phyloP scores from a whole-genome alignment of 37 sponge, comb jelly and placozoan species.

The Axinella damicornis region DNA sequence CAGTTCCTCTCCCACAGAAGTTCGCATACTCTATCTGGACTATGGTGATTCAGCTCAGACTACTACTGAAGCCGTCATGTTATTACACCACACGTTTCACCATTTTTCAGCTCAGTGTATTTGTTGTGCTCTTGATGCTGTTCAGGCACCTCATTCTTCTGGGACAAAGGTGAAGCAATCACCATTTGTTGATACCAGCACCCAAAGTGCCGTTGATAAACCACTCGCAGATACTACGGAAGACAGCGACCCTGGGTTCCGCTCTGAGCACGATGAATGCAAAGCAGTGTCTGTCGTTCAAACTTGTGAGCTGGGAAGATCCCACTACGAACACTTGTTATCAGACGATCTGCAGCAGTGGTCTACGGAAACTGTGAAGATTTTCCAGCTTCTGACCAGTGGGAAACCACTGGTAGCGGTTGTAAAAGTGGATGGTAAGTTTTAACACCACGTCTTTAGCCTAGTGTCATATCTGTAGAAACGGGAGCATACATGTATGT shows the following conservation, averaged over 20 bases:
- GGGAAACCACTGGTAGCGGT: slow-evolving; percentile 3
- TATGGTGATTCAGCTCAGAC: slow-evolving; percentile 10
- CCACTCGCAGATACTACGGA: no score
- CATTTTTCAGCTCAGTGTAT: slow-evolving; percentile 14
- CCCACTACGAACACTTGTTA: neutral
- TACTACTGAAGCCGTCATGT: neutral
- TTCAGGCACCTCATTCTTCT: neutral
- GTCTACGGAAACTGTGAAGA: neutral
- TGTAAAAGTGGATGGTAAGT: neutral
- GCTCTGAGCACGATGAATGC: neutral
- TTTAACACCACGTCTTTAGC: neutral
- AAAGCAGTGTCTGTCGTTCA: neutral
- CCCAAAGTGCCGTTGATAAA: no score
- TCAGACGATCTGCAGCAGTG: neutral
- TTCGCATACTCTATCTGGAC: neutral
- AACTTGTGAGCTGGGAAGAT: neutral
- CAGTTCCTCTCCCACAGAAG: no score
- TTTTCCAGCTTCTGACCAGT: neutral
- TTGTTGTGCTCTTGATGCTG: slow-evolving; percentile 14
- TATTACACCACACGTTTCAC: neutral
- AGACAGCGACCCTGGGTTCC: no score
- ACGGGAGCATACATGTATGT: no score
- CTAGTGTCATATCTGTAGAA: neutral
- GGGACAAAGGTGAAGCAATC: neutral
- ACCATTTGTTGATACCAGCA: neutral